Evolutionary conservation across 2,888 invertebrate species (phyloP), one percentile per base, ranked within the genome.

Genomic region (Aleiodes leptofemur): DNA sequence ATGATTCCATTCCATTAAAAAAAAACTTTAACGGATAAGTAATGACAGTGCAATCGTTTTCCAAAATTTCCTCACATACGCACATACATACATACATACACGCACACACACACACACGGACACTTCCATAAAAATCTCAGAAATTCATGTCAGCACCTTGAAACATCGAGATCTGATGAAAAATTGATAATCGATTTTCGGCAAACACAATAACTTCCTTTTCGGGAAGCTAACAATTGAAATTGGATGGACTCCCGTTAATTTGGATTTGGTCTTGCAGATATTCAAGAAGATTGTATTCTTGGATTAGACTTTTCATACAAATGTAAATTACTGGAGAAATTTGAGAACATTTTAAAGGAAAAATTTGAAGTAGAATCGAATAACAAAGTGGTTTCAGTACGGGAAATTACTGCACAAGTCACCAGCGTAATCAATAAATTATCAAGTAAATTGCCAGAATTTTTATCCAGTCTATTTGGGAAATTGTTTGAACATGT

Each of bases 211-310:
- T 23, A 23, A 23, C 23, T 23, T 23, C 23, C 23, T 23, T 23
- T 1, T 23, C 2, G 23, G 23, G 23, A 23, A 23, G 23, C 2
- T 23, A 23, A 23, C 57, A 31, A 23, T 57, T 29, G 13, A 8
- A 8, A 31, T 29, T 57, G 57, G 57, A 31, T 3, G 34, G n/a
- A 5, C 29, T 4, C 1, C 57, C 3, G 14, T 57, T 4, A 57
- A 57, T 13, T 57, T 57, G 57, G 6, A 57, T 57, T 34, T 57
- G 6, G 57, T 57, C 13, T 57, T 9, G 34, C 57, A 6, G 57
- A 57, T 13, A 57, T 57, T 14, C 9, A 13, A 13, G 57, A 57
- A 31, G 57, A 57, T 0, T 57, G 57, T 34, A 34, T 23, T 23
- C 23, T 23, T 23, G 23, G 23, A 23, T 23, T 23, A 23, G 23